Conservation (phyloP, 2,888 invertebrate species). For the Tachina lurida region DNA sequence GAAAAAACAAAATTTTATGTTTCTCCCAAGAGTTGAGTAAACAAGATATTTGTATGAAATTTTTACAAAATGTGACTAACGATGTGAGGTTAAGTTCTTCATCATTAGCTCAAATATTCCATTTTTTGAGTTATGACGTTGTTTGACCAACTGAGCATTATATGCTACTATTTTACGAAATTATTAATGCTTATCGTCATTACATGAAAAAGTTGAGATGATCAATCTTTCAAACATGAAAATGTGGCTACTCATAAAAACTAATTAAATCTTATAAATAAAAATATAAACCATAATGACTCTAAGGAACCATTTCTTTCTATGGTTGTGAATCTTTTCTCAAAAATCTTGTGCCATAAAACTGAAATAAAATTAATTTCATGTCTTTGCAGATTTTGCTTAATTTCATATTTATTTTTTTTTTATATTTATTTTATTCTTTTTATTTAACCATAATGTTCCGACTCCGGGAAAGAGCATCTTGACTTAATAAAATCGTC, state of each 20-base stretch:
- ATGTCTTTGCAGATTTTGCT: slow-evolving; percentile 29
- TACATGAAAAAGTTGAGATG: too few relatives aligned
- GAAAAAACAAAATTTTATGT: too few relatives aligned
- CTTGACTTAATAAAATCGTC: slow-evolving; percentile 56
- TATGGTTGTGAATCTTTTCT: slow-evolving; percentile 41
- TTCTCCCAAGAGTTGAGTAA: too few relatives aligned
- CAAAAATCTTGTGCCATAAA: slow-evolving; percentile 61
- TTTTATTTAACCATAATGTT: slow-evolving; percentile 44
- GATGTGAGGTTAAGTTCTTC: too few relatives aligned
- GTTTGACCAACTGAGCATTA: too few relatives aligned
- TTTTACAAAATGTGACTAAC: too few relatives aligned
- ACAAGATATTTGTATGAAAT: too few relatives aligned
- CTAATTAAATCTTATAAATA: slow-evolving; percentile 25
- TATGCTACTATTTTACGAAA: too few relatives aligned
- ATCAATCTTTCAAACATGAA: neutral
- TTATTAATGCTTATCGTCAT: too few relatives aligned
- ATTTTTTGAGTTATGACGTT: too few relatives aligned
- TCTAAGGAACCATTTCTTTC: neutral
- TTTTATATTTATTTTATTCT: slow-evolving; percentile 5
- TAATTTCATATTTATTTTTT: neutral
- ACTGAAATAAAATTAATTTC: slow-evolving; percentile 44
- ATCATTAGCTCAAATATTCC: too few relatives aligned
- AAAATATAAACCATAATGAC: neutral
- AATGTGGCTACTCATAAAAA: slow-evolving; percentile 28
- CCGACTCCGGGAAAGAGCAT: slow-evolving; percentile 54